phyloP scores from a whole-genome alignment of 92 coral and sea anemone species.

The Actinernus sp. region DNA sequence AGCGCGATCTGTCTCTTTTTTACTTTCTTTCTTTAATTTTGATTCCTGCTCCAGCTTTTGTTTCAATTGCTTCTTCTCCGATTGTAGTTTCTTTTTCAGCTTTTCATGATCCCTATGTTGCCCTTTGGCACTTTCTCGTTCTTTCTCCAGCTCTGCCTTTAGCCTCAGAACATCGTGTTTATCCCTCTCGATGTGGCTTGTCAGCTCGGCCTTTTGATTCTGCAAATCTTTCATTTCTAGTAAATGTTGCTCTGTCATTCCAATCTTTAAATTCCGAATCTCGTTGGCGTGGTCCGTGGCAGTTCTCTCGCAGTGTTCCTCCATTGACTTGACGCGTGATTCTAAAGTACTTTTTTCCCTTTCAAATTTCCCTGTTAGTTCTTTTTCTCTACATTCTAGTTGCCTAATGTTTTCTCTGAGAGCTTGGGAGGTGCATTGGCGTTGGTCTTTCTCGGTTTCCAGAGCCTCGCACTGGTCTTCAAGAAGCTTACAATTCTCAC shows the following conservation, averaged over 20 bases:
- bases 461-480: constrained; percentile 43
- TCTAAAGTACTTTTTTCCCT: constrained; percentile 56
- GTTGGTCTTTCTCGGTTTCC: constrained; percentile 12
- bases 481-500: constrained; percentile 30
- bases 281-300: constrained; percentile 49
- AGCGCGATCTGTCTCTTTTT: constrained; percentile 21
- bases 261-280: constrained; percentile 27
- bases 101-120: constrained; percentile 48
- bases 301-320: constrained; percentile 41
- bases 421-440: constrained; percentile 7
- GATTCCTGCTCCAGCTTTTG: constrained; percentile 56
- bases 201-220: constrained; percentile 51
- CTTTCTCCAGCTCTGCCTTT: constrained; percentile 63
- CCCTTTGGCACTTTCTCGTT: constrained; percentile 25
- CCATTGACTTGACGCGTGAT: constrained; percentile 16
- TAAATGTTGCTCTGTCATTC: constrained; percentile 55
- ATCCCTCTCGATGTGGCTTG: constrained; percentile 49
- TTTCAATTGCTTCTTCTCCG: constrained; percentile 75
- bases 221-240: constrained; percentile 53
- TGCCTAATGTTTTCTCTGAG: constrained; percentile 43
- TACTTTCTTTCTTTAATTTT: constrained; percentile 28
- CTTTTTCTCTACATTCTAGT: constrained; percentile 30
- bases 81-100: constrained; percentile 52
- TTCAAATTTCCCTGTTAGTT: constrained; percentile 41
- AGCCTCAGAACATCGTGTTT: constrained; percentile 39